A percentile compares a stretch with the other conserved stretches of the same genome.
Conservation (phyloP, 2,113 vertebrate genomes). For the Probosciger aterrimus region DNA sequence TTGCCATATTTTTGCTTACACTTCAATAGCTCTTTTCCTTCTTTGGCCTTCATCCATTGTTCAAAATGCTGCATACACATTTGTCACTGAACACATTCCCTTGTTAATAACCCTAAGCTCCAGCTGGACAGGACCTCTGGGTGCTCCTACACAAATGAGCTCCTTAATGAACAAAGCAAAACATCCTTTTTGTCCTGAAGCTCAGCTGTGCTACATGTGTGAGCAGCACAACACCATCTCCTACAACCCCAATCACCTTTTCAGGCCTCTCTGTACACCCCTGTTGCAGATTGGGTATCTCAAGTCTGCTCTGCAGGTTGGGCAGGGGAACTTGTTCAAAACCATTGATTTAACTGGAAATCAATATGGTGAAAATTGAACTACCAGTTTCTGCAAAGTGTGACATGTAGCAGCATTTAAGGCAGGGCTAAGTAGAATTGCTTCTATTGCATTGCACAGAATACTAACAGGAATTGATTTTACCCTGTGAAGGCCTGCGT, state of each 20-base stretch:
- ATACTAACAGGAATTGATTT: constrained; percentile 36
- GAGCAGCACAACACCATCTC: not conserved
- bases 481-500: not conserved
- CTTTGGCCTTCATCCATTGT: not conserved
- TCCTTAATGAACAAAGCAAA: not conserved
- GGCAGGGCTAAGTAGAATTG: not conserved
- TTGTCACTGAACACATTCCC: not conserved
- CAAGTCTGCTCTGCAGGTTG: not conserved
- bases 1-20: not conserved
- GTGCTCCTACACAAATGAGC: not conserved
- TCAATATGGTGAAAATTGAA: not conserved
- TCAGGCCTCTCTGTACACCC: not conserved
- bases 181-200: not conserved
- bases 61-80: not conserved
- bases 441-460: not conserved
- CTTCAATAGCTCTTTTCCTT: not conserved
- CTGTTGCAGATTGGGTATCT: not conserved
- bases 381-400: not conserved
- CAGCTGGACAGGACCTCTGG: not conserved
- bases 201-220: accelerated
- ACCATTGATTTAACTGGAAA: not conserved
- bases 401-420: constrained; percentile 16
- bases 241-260: not conserved
- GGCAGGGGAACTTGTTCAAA: not conserved
- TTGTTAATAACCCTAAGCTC: not conserved